Conservation (phyloP, 30 jellyfish, hydroid and myxozoan genomes). For the Chironex yamaguchii region DNA sequence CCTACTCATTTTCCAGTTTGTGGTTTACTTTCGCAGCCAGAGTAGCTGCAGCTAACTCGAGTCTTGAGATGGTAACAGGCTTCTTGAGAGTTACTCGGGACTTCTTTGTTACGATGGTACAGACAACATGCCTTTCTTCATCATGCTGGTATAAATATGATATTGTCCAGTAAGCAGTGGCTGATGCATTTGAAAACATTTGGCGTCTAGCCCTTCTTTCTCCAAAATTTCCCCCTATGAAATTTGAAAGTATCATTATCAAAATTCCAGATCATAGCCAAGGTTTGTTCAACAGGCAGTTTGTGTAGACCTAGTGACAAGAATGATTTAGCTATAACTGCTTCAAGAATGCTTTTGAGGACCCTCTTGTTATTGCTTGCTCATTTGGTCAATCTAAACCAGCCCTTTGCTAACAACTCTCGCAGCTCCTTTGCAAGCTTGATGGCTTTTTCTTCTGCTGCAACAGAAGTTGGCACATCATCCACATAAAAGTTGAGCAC, state of each 20-base stretch:
- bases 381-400: constrained; percentile 65
- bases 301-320: constrained; percentile 9
- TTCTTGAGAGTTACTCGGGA: constrained; percentile 48
- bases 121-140: constrained; percentile 10
- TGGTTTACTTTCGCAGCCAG: constrained; percentile 15
- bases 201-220: no score
- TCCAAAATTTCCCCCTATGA: no score
- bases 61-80: constrained; percentile 52
- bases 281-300: constrained; percentile 55
- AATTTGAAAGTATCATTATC: constrained; percentile 11
- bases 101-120: constrained; percentile 49
- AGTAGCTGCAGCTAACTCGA: constrained; percentile 53
- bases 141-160: not conserved
- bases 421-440: constrained; percentile 7
- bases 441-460: constrained; percentile 32
- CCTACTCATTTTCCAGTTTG: constrained; percentile 22
- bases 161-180: constrained; percentile 21
- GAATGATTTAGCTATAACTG: constrained; percentile 29
- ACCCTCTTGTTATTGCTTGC: constrained; percentile 39
- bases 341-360: constrained; percentile 36
- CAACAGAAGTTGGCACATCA: constrained; percentile 47
- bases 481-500: constrained; percentile 63
- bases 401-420: constrained; percentile 55
- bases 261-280: constrained; percentile 46
- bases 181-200: no score